A percentile compares a stretch with the other conserved stretches of the same genome.
phyloP scores from a whole-genome alignment of 2,113 vertebrate genomes.

The Pygathrix nemaeus region DNA sequence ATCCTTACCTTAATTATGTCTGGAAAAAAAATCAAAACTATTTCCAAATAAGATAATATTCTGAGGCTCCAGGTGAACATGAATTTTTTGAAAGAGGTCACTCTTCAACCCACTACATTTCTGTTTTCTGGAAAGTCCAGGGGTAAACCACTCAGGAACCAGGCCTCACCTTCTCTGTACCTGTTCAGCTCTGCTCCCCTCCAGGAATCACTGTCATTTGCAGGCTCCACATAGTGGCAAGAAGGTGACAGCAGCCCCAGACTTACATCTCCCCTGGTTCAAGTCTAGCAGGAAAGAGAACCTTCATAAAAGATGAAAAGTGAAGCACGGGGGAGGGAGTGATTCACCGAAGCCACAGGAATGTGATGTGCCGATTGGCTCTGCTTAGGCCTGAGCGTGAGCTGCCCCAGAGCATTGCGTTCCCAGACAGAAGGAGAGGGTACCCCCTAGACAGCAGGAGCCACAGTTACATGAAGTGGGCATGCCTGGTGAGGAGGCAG shows the following conservation, averaged over 20 bases:
- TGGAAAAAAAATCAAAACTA: neutral
- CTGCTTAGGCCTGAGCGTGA: neutral
- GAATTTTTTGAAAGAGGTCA: neutral
- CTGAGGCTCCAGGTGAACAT: neutral
- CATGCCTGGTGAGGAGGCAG: neutral
- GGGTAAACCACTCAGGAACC: neutral
- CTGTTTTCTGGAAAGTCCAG: neutral
- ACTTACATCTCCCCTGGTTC: neutral
- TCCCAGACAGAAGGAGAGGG: neutral
- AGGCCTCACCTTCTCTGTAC: neutral
- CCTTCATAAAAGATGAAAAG: neutral
- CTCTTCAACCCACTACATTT: neutral
- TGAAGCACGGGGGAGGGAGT: neutral
- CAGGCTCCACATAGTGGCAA: neutral
- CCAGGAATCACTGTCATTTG: neutral
- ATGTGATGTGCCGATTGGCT: too few relatives aligned
- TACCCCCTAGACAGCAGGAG: fast-evolving
- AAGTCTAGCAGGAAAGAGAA: neutral
- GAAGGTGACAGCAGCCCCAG: neutral
- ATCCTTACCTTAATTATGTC: neutral
- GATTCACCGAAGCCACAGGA: neutral
- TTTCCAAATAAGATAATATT: neutral
- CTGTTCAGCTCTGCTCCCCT: too few relatives aligned
- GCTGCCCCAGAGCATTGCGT: fast-evolving
- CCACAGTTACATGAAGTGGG: fast-evolving